Evolutionary conservation across 2,113 vertebrate species (phyloP), one percentile per base, ranked within the genome.

Genomic region (Parus major): DNA sequence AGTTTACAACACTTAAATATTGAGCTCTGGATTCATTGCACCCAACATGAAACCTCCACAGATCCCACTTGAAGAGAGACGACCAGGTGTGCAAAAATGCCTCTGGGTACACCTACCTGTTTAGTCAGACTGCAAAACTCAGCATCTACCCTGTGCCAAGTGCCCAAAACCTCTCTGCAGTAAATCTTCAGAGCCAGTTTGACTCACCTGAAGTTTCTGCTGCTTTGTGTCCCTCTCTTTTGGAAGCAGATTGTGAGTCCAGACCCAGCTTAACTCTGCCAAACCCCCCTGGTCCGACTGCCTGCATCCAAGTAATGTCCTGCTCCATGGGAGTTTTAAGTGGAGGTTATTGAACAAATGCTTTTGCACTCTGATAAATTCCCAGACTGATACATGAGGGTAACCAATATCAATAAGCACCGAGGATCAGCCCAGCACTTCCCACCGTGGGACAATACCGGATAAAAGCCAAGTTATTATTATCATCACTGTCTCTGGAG

Each of bases 381-480:
- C 70, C 53, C 55, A 80, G 57, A 25, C 6, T 69, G 73, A 42
- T 53, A 72, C 49, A 12, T 7, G 39, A 84, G 88, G 65, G 61
- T 84, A 86, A 69, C n/a, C 61, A 78, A 1, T 53, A 89, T 42
- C 69, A 68, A 29, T 53, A 57, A 86, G 55, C 50, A 31, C 85
- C 73, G 9, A 90, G 86, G 50, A 88, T 35, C 53, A 65, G 65
- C n/a, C 9, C 81, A 60, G 81, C 0, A 0, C 36, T 82, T 82
- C 78, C 57, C 82, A 87, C 49, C 3, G 1, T 0, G 3, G 78
- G 66, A 78, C 44, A 11, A 28, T 12, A 50, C 39, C 12, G 2
- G 47, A 82, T 90, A 92, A 97, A 88, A 41, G 47, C 70, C 63
- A 39, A 77, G 84, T 70, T 94, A 82, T 87, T 95, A 83, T 75